These are phyloP conservation scores for Lasaia peninsularis DNA, from an alignment of 1,140 invertebrate species.

Conservation along the genomic window DNA sequence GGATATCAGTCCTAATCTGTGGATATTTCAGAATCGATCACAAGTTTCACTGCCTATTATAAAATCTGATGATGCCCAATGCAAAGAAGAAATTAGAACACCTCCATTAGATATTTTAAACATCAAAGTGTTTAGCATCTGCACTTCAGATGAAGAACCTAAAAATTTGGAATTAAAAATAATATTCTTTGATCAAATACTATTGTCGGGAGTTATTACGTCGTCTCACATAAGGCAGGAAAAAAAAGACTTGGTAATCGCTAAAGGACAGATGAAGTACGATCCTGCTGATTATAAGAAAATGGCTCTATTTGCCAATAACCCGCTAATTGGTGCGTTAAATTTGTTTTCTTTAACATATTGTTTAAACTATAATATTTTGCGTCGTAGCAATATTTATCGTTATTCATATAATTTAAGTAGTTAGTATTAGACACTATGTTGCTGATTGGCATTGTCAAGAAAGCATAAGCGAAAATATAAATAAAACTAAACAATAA, in stretches of 20 bases:
- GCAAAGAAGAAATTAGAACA: constrained; percentile 29
- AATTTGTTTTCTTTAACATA: too few relatives aligned
- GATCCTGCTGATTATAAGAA: constrained; percentile 61
- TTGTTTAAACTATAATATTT: too few relatives aligned
- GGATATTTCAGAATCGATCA: constrained; percentile 20
- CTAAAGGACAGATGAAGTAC: constrained; percentile 22
- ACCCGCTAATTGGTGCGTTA: constrained; percentile 32
- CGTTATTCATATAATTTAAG: too few relatives aligned
- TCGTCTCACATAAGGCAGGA: constrained; percentile 30
- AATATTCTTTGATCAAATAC: constrained; percentile 43
- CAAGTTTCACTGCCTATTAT: constrained; percentile 25
- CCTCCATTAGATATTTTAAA: constrained; percentile 39
- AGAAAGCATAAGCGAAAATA: too few relatives aligned
- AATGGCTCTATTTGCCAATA: constrained; percentile 53
- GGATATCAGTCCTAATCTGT: too few relatives aligned
- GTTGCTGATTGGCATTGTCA: too few relatives aligned
- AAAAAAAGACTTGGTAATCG: constrained; percentile 4
- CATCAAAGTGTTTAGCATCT: constrained; percentile 38
- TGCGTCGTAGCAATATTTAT: too few relatives aligned
- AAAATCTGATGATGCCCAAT: constrained; percentile 23
- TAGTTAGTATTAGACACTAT: too few relatives aligned
- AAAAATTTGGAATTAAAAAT: constrained; percentile 41
- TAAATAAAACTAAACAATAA: too few relatives aligned
- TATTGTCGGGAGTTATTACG: constrained; percentile 39
- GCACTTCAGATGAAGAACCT: constrained; percentile 33